phyloP scores from a whole-genome alignment of 2,888 invertebrate genomes.

The Phytoseiulus persimilis region DNA sequence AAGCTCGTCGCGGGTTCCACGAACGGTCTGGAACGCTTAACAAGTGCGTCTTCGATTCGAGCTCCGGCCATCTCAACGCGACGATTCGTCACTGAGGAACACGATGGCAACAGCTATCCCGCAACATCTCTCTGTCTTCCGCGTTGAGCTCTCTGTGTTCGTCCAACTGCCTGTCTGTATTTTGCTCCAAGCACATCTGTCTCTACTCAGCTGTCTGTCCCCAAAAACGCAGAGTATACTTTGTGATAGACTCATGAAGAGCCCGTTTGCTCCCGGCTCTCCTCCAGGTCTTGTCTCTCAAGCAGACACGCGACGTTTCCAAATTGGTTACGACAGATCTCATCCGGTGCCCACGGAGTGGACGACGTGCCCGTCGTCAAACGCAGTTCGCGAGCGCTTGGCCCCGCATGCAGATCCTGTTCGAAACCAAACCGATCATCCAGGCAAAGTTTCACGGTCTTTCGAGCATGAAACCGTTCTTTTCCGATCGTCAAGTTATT shows the following conservation, averaged over 20 bases:
- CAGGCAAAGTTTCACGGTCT: too few relatives aligned
- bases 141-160: not conserved
- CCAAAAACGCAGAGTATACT: not conserved
- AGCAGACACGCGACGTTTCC: not conserved
- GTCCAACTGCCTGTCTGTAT: not conserved
- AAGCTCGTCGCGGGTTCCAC: too few relatives aligned
- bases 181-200: not conserved
- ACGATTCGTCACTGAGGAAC: too few relatives aligned
- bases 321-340: not conserved
- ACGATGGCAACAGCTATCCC: not conserved
- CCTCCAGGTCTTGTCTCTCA: not conserved
- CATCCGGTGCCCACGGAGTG: not conserved
- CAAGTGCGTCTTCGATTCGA: too few relatives aligned
- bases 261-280: not conserved
- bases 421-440: too few relatives aligned
- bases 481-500: too few relatives aligned
- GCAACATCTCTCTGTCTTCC: not conserved
- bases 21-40: too few relatives aligned
- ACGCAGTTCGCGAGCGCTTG: not conserved
- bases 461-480: too few relatives aligned
- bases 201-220: not conserved
- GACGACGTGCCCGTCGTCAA: not conserved
- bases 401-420: too few relatives aligned
- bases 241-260: not conserved
- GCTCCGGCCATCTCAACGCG: too few relatives aligned